Conservation (phyloP, 2,888 invertebrate species). For the Macrophya alboannulata region DNA sequence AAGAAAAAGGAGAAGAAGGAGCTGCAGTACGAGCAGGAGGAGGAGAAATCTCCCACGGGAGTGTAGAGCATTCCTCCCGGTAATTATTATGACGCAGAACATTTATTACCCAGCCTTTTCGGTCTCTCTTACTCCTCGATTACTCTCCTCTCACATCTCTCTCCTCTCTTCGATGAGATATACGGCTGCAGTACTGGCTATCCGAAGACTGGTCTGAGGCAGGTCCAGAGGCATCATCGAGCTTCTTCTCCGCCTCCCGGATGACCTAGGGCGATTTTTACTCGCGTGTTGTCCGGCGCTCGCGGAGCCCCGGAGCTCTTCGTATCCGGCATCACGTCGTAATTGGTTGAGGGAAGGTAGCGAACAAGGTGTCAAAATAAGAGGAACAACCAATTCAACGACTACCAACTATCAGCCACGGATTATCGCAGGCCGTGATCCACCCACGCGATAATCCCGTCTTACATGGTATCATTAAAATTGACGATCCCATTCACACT, state of each 20-base stretch:
- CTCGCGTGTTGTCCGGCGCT: slow-evolving; percentile 26
- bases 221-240: slow-evolving; percentile 7
- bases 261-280: slow-evolving; percentile 47
- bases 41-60: slow-evolving; percentile 6
- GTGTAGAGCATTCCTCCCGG: slow-evolving; percentile 63
- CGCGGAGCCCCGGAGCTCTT: neutral
- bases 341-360: slow-evolving; percentile 50
- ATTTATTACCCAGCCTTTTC: slow-evolving; percentile 62
- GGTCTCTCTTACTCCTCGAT: slow-evolving; percentile 1
- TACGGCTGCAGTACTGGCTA: slow-evolving; percentile 19
- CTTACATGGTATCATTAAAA: slow-evolving; percentile 17
- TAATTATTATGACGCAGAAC: slow-evolving; percentile 66
- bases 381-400: slow-evolving; percentile 47
- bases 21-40: neutral
- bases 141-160: slow-evolving; percentile 16
- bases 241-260: slow-evolving; percentile 40
- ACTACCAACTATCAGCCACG: neutral
- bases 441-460: neutral
- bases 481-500: neutral
- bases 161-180: slow-evolving; percentile 33
- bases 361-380: slow-evolving; percentile 53
- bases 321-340: slow-evolving; percentile 51
- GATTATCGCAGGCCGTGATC: neutral
- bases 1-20: neutral
- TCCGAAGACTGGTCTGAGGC: neutral